Evolutionary conservation across 2,797 vertebrate genomes (phyloP).

Genomic region (Eremophila alpestris): DNA sequence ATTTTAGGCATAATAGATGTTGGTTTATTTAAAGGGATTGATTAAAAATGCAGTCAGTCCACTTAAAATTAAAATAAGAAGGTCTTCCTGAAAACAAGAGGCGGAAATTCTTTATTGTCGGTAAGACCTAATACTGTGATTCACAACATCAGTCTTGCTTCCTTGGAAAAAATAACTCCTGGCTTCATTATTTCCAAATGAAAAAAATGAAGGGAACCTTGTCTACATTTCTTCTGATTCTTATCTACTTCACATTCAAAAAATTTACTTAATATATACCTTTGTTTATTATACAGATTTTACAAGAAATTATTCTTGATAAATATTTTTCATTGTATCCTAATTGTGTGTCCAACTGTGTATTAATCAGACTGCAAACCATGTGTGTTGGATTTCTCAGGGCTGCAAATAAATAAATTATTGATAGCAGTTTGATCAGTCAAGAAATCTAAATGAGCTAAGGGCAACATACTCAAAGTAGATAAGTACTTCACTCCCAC

Average conservation of each 20-base stretch:
- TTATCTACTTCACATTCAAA: not conserved
- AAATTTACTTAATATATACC: not conserved
- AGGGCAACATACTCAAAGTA: not conserved
- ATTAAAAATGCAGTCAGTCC: not conserved
- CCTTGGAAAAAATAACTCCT: not conserved
- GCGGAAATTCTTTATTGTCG: not conserved
- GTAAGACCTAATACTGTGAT: not conserved
- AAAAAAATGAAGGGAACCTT: not conserved
- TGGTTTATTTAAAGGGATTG: not conserved
- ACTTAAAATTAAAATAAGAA: not conserved
- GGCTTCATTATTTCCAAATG: not conserved
- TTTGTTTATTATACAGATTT: not conserved
- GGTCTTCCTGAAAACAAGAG: not conserved
- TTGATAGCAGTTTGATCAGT: not conserved
- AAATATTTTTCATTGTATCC: not conserved
- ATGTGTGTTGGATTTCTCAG: not conserved
- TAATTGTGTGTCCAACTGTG: not conserved
- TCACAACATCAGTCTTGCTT: not conserved
- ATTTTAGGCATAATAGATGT: not conserved
- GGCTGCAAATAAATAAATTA: not conserved
- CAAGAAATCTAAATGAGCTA: not conserved
- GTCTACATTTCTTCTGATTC: not conserved
- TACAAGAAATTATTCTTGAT: not conserved
- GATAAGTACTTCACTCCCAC: not conserved
- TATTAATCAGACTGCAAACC: not conserved